These are phyloP conservation scores for Drosophila kanekoi DNA, from an alignment of 2,888 invertebrate species.

Conservation along the genomic window DNA sequence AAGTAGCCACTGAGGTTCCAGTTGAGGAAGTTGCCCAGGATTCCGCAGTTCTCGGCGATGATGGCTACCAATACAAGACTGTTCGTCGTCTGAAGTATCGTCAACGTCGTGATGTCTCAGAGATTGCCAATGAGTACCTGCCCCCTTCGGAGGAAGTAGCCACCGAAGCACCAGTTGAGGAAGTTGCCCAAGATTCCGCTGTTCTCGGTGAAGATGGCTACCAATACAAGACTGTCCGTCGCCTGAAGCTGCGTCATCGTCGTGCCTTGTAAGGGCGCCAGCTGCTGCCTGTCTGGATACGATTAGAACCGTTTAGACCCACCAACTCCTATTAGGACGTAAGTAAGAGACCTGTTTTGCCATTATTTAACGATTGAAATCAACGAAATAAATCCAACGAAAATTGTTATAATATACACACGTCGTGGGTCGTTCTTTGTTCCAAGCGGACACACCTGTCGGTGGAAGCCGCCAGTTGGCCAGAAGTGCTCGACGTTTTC, in stretches of 20 bases:
- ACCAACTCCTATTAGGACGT: slow-evolving; percentile 63
- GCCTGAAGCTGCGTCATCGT: slow-evolving; percentile 75
- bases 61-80: slow-evolving; percentile 75
- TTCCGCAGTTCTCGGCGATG: slow-evolving; percentile 50
- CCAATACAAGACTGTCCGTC: slow-evolving; percentile 77
- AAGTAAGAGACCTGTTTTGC: slow-evolving; percentile 65
- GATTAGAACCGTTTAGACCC: slow-evolving; percentile 58
- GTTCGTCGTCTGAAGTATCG: slow-evolving; percentile 74
- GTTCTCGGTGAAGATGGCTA: slow-evolving; percentile 66
- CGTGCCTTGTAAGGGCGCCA: slow-evolving; percentile 62
- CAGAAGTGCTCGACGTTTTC: slow-evolving; percentile 64
- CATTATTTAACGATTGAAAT: slow-evolving; percentile 78
- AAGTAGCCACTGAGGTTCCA: slow-evolving; percentile 39
- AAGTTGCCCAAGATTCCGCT: slow-evolving; percentile 53
- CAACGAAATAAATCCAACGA: slow-evolving; percentile 74
- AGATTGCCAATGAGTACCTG: slow-evolving; percentile 65
- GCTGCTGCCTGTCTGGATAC: slow-evolving; percentile 56
- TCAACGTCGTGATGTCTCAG: slow-evolving; percentile 74
- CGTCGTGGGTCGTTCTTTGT: slow-evolving; percentile 42
- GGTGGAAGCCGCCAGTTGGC: slow-evolving; percentile 8
- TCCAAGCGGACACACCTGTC: slow-evolving; percentile 47
- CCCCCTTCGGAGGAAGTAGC: slow-evolving; percentile 60
- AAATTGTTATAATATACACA: slow-evolving; percentile 73
- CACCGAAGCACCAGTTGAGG: slow-evolving; percentile 45
- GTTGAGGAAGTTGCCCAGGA: slow-evolving; percentile 41